Percentiles rank a stretch among this genome's conserved stretches.
These are phyloP conservation scores for Emydura subglobosa DNA, from an alignment of 2,113 vertebrate species.

Conservation along the genomic window DNA sequence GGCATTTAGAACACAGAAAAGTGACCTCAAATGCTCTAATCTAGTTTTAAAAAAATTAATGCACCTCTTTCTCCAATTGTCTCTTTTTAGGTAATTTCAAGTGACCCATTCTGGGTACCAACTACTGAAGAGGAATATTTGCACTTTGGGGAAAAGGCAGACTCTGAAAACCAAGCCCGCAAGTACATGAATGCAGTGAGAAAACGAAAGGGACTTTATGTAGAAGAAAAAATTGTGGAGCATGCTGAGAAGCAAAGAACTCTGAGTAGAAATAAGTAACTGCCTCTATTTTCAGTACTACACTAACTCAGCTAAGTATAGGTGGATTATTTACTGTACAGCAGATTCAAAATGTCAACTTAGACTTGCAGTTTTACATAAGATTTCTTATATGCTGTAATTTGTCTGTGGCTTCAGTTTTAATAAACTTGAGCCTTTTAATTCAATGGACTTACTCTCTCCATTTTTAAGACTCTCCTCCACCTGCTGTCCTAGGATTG, in stretches of 20 bases:
- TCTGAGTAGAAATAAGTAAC: constrained; percentile 93
- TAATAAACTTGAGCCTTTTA: constrained; percentile 60
- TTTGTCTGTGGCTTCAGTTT: constrained; percentile 37
- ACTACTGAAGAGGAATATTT: constrained; percentile 98
- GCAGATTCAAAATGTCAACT: constrained; percentile 13
- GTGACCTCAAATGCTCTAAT: background rate
- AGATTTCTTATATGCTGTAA: background rate
- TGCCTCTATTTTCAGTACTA: background rate
- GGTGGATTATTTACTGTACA: constrained; percentile 15
- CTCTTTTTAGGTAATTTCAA: constrained; percentile 85
- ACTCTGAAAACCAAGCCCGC: constrained; percentile 92
- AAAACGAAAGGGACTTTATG: constrained; percentile 92
- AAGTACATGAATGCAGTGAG: constrained; percentile 96
- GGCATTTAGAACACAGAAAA: background rate
- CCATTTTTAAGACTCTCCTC: constrained; percentile 5
- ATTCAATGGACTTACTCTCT: constrained; percentile 15
- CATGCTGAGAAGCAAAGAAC: constrained; percentile 97
- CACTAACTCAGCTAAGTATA: background rate
- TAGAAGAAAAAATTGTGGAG: constrained; percentile 96
- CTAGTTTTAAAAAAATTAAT: background rate
- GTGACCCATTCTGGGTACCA: constrained; percentile 96
- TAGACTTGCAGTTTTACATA: constrained; percentile 18
- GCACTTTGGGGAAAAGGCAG: constrained; percentile 97
- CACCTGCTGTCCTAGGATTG: background rate
- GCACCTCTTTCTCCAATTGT: background rate